Percentiles rank a stretch among this genome's conserved stretches.
Conservation (phyloP, 2,797 vertebrate genomes). For the Jordanella pulchra region DNA sequence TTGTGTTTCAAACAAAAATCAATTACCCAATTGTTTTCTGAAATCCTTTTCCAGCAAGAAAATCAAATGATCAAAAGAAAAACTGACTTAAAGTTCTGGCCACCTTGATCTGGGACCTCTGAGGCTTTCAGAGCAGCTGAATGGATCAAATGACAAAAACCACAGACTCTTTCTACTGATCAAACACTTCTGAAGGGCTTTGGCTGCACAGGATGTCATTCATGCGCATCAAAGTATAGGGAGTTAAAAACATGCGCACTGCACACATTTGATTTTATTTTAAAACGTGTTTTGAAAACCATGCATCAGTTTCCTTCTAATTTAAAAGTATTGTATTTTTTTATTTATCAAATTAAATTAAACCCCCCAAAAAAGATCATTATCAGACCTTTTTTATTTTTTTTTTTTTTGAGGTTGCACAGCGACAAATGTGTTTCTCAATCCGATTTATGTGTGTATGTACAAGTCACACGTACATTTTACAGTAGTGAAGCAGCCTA, state of each 20-base stretch:
- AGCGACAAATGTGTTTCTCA: neutral
- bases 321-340: neutral
- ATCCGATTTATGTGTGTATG: conserved; percentile 8
- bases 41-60: no score
- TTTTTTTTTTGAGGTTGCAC: neutral
- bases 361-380: no score
- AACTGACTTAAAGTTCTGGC: neutral
- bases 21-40: no score
- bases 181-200: neutral
- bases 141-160: neutral
- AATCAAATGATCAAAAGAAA: no score
- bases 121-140: neutral
- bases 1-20: no score
- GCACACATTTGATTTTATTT: neutral
- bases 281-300: neutral
- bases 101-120: neutral
- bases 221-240: neutral
- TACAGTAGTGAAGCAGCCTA: conserved; percentile 78
- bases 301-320: neutral
- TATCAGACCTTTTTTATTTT: no score
- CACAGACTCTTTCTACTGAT: neutral
- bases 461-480: conserved; percentile 49
- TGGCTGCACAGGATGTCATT: neutral
- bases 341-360: neutral
- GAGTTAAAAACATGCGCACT: neutral